phyloP scores from a whole-genome alignment of 2,113 vertebrate genomes.

The Mohoua ochrocephala region DNA sequence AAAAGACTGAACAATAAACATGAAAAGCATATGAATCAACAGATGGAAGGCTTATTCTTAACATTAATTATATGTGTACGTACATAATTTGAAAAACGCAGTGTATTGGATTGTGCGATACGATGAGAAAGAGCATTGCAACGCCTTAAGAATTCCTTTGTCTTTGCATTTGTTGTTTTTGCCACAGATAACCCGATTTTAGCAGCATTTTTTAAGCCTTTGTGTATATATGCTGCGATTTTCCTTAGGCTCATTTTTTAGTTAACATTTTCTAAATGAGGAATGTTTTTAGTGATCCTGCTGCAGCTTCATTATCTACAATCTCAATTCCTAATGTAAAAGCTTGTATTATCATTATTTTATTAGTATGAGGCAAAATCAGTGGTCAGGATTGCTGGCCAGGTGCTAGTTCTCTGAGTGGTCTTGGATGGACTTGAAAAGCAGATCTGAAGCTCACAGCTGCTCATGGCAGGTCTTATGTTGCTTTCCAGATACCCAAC shows the following conservation, averaged over 20 bases:
- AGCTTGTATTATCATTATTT: not conserved
- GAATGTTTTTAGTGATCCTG: not conserved
- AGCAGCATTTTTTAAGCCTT: not conserved
- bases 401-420: not conserved
- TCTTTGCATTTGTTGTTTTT: not conserved
- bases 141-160: not conserved
- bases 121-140: not conserved
- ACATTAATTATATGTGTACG: not conserved
- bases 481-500: not conserved
- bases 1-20: not conserved
- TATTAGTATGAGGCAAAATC: not conserved
- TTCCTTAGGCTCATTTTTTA: not conserved
- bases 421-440: not conserved
- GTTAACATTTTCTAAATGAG: not conserved
- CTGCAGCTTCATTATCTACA: fast-evolving
- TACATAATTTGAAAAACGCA: not conserved
- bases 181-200: not conserved
- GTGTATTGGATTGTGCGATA: not conserved
- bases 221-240: not conserved
- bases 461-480: not conserved
- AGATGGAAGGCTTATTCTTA: not conserved
- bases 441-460: not conserved
- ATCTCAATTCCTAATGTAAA: not conserved
- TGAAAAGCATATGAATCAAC: not conserved
- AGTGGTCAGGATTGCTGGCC: not conserved